Evolutionary conservation across 2,797 vertebrate species (phyloP).

Genomic region (Acanthis flammea): DNA sequence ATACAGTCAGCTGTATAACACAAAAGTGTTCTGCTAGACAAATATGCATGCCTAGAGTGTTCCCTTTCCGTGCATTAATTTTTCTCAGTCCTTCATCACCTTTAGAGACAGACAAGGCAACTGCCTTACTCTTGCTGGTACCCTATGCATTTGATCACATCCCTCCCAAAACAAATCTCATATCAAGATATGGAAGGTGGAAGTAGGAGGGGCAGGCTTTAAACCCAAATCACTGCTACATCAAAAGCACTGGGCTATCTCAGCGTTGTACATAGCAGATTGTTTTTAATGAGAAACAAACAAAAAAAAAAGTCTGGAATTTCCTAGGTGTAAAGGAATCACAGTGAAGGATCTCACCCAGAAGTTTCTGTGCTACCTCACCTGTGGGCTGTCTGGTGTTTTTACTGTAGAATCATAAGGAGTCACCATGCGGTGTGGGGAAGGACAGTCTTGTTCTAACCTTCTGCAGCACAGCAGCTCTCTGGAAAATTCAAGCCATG

Average conservation of each 20-base stretch:
- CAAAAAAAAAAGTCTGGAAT: neutral
- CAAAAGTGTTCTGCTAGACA: neutral
- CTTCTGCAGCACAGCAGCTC: neutral
- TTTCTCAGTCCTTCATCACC: neutral
- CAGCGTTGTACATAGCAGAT: rapidly evolving
- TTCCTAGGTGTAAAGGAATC: neutral
- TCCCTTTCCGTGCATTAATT: neutral
- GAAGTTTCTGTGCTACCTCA: neutral
- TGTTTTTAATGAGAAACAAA: neutral
- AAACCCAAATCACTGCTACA: neutral
- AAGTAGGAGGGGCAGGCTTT: neutral
- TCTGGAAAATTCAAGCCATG: neutral
- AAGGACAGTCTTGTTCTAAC: neutral
- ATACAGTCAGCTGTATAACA: neutral
- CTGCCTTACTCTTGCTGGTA: neutral
- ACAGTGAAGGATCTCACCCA: neutral
- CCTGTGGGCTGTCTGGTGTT: neutral
- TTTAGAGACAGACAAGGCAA: neutral
- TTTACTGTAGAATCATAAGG: rapidly evolving
- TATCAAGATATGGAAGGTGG: neutral
- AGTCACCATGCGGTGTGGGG: neutral
- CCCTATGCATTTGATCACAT: neutral
- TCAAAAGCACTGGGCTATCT: neutral
- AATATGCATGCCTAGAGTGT: neutral
- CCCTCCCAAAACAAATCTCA: neutral